Base-by-base conservation (phyloP, 2,888 invertebrate genomes). In the Eilema caniola region DNA sequence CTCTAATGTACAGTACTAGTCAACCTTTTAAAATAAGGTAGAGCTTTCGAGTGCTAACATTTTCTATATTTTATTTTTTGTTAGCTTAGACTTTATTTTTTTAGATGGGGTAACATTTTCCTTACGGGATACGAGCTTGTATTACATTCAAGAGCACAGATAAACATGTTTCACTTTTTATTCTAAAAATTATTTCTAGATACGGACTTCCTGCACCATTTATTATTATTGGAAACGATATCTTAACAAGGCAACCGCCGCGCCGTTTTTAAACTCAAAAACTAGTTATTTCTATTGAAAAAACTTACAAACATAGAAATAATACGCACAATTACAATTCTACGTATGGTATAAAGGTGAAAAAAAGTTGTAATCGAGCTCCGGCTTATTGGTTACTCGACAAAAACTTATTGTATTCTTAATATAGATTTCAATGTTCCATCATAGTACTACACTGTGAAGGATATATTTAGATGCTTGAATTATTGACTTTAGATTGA, bases 301-400 rank as follows among this genome's bases (percentile, higher is more conserved):
- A 56, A 28, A 69, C 56, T 37, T 66, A 72, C 66, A 78, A 70
- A 61, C 69, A n/a, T 66, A 57, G 66, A 66, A 65, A 62, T 61
- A 74, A 67, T 68, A 20, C 73, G n/a, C 53, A n/a, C n/a, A 41
- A 4, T 53, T 53, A 53, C 10, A n/a, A 10, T n/a, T 2, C 53
- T 72, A 62, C 70, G 74, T 76, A 80, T 68, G 78, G 79, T 1
- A 66, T 63, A 77, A 33, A 31, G 56, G 10, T 57, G 16, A 73
- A 69, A 76, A 74, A 75, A 75, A 79, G 41, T 70, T 14, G 73
- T 68, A 57, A 56, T 72, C 61, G 72, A 57, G 78, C 73, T 31
- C 62, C 71, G 66, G 72, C 72, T 80, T 74, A 78, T 80, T 73
- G 74, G 70, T 78, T 71, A 66, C 72, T 62, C 12, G n/a, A 63